A percentile compares a stretch with the other conserved stretches of the same genome.
Conservation (phyloP, 2,888 invertebrate species). For the Machimus rusticus region DNA sequence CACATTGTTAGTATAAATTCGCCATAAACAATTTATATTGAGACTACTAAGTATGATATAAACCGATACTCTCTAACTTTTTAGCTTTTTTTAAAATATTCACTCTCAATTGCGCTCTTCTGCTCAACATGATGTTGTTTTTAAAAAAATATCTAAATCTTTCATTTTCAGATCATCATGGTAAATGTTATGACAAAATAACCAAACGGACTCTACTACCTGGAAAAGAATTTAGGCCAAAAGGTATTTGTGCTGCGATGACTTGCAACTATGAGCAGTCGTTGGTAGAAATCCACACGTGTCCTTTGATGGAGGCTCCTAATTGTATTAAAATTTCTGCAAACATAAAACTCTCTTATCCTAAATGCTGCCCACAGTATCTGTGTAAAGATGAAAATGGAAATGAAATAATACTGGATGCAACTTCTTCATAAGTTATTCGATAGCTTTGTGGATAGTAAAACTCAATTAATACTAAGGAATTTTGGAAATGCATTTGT, state of each 20-base stretch:
- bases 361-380: conserved; percentile 61
- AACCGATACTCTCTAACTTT: no score
- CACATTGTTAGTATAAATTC: no score
- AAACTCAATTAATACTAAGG: not conserved
- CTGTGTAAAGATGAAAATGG: conserved; percentile 60
- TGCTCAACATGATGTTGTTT: not conserved
- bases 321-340: conserved; percentile 60
- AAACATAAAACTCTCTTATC: conserved; percentile 58
- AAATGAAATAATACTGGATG: conserved; percentile 56
- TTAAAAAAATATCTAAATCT: not conserved
- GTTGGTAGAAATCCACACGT: conserved; percentile 60
- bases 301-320: conserved; percentile 60
- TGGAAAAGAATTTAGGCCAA: conserved; percentile 61
- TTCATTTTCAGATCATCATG: conserved; percentile 57
- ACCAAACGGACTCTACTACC: conserved; percentile 59
- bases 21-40: no score
- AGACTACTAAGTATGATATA: no score
- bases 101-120: no score
- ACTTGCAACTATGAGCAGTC: conserved; percentile 58
- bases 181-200: conserved; percentile 60
- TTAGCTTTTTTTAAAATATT: no score
- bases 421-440: conserved; percentile 3
- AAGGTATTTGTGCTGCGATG: conserved; percentile 61
- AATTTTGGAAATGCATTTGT: not conserved
- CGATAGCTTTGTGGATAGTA: not conserved